A percentile compares a stretch with the other conserved stretches of the same genome.
Conservation (phyloP, 2,888 invertebrate genomes). For the Plusia festucae region DNA sequence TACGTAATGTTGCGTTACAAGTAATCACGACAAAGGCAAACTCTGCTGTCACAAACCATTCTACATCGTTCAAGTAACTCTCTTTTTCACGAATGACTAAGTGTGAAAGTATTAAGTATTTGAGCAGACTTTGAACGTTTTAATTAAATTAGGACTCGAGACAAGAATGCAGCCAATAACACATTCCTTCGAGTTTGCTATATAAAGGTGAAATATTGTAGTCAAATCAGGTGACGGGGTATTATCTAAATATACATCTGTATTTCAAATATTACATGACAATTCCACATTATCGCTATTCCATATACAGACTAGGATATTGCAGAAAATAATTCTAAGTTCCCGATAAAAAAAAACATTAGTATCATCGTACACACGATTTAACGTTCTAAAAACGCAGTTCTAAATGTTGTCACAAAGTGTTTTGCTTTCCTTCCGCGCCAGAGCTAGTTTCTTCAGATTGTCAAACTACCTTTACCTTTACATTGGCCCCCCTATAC, state of each 20-base stretch:
- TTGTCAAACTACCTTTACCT: slow-evolving; percentile 15
- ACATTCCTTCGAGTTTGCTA: not conserved
- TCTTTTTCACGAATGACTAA: slow-evolving; percentile 53
- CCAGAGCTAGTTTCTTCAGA: not conserved
- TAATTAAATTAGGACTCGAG: not conserved
- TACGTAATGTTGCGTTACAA: slow-evolving; percentile 50
- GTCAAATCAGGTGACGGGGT: not conserved
- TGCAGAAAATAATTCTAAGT: no score
- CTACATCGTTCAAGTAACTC: slow-evolving; percentile 40
- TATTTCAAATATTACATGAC: no score
- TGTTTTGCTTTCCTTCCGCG: not conserved
- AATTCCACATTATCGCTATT: no score
- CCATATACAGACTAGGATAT: no score
- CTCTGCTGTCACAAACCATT: slow-evolving; percentile 32
- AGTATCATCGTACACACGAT: not conserved
- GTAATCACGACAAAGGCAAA: slow-evolving; percentile 42
- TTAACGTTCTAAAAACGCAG: not conserved
- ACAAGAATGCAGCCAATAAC: not conserved
- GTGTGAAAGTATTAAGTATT: slow-evolving; percentile 46
- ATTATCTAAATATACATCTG: not conserved
- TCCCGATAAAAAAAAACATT: not conserved
- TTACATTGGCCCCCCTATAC: not conserved
- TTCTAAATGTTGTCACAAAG: not conserved
- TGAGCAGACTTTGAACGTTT: slow-evolving; percentile 11
- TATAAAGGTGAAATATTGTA: not conserved